Evolutionary conservation across 2,797 vertebrate genomes (phyloP).

Genomic region (Cossypha polioptera): DNA sequence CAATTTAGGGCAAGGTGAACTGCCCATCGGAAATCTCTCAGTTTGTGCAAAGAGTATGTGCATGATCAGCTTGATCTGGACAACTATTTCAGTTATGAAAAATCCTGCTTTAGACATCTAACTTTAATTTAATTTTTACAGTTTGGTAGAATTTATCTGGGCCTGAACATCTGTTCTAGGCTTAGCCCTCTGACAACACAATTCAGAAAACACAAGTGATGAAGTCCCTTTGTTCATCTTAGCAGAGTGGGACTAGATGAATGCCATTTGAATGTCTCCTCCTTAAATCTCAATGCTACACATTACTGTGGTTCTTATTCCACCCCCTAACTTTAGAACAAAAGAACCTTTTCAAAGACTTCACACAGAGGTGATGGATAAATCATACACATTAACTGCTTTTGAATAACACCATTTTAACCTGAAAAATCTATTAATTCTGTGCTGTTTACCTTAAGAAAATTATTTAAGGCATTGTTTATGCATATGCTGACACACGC

Average conservation of each 20-base stretch:
- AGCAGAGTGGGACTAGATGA: background rate
- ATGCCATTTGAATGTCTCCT: conserved; percentile 39
- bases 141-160: background rate
- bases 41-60: background rate
- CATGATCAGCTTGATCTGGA: background rate
- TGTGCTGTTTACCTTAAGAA: conserved; percentile 51
- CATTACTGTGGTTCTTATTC: conserved; percentile 65
- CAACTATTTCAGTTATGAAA: background rate
- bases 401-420: conserved; percentile 61
- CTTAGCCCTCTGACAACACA: background rate
- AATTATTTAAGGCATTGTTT: conserved; percentile 56
- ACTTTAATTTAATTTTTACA: background rate
- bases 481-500: conserved; percentile 19
- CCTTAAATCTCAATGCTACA: conserved; percentile 26
- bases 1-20: background rate
- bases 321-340: conserved; percentile 68
- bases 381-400: conserved; percentile 66
- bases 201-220: background rate
- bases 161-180: background rate
- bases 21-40: background rate
- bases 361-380: conserved; percentile 65
- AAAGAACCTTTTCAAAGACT: conserved; percentile 61
- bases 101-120: background rate
- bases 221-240: conserved; percentile 8
- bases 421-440: conserved; percentile 36